Percentiles rank a stretch among this genome's conserved stretches.
Conservation (phyloP, 2,888 invertebrate genomes). For the Eugnorisma glareosa region DNA sequence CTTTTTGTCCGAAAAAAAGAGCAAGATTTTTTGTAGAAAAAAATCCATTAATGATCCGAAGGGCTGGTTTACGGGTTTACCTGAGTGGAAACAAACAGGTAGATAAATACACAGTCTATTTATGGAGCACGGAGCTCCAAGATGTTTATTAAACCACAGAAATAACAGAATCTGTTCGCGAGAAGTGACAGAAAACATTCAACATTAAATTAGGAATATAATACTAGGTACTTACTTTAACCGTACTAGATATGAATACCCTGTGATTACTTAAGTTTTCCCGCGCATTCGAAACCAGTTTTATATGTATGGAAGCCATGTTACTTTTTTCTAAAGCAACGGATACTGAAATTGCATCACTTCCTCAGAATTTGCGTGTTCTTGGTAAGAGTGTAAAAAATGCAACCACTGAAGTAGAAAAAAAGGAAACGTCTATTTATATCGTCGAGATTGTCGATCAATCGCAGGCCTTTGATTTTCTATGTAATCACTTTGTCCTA, state of each 20-base stretch:
- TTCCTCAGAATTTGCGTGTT: conserved; percentile 49
- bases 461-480: conserved; percentile 31
- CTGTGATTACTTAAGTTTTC: conserved; percentile 34
- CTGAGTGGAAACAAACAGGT: conserved; percentile 68
- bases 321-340: conserved; percentile 39
- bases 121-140: conserved; percentile 15
- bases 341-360: conserved; percentile 56
- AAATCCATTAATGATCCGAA: conserved; percentile 64
- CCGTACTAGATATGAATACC: conserved; percentile 24
- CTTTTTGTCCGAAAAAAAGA: conserved; percentile 63
- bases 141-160: conserved; percentile 25
- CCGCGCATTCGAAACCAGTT: conserved; percentile 50
- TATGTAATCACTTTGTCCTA: conserved; percentile 9
- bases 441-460: conserved; percentile 7
- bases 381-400: conserved; percentile 27
- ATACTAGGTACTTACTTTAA: conserved; percentile 20
- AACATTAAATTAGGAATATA: conserved; percentile 30
- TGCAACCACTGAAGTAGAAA: conserved; percentile 47
- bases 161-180: conserved; percentile 27
- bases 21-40: conserved; percentile 54
- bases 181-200: conserved; percentile 34
- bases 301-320: conserved; percentile 33
- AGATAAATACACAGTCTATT: conserved; percentile 44
- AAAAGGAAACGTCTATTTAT: conserved; percentile 41
- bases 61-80: conserved; percentile 70